phyloP scores from a whole-genome alignment of 2,888 invertebrate species.

The Nymphalis urticae region DNA sequence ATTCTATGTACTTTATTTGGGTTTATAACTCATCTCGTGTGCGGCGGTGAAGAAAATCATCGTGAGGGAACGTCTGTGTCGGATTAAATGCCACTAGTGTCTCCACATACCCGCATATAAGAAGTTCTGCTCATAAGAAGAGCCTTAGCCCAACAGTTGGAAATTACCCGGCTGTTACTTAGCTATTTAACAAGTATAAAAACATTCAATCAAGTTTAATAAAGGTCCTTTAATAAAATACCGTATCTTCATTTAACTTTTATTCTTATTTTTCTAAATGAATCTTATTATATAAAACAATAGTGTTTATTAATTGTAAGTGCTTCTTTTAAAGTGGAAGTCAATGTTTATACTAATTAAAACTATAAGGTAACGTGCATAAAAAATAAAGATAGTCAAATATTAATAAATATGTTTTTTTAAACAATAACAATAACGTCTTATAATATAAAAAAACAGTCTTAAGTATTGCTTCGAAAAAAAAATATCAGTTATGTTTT shows the following conservation, averaged over 20 bases:
- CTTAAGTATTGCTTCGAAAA: slow-evolving; percentile 4
- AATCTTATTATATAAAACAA: neutral
- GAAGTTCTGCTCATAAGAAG: too few species aligned
- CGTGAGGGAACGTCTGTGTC: too few species aligned
- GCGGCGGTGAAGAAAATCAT: too few species aligned
- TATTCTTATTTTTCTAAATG: neutral
- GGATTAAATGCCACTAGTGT: too few species aligned
- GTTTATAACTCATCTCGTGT: too few species aligned
- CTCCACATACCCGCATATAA: too few species aligned
- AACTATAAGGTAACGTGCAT: slow-evolving; percentile 16
- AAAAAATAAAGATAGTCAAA: neutral
- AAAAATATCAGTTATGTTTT: neutral
- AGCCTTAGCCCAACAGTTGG: too few species aligned
- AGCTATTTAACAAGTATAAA: too few species aligned
- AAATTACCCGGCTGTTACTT: too few species aligned
- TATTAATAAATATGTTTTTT: neutral
- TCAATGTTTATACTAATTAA: neutral
- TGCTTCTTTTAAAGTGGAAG: neutral
- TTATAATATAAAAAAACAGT: slow-evolving; percentile 4
- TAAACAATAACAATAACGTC: slow-evolving; percentile 1
- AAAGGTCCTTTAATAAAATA: neutral
- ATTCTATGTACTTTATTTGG: too few species aligned
- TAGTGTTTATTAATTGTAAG: neutral
- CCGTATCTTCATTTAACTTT: neutral
- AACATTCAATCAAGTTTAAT: too few species aligned